A percentile compares a stretch with the other conserved stretches of the same genome.
Evolutionary conservation across 2,113 vertebrate genomes (phyloP).

Genomic region (Colaptes auratus): DNA sequence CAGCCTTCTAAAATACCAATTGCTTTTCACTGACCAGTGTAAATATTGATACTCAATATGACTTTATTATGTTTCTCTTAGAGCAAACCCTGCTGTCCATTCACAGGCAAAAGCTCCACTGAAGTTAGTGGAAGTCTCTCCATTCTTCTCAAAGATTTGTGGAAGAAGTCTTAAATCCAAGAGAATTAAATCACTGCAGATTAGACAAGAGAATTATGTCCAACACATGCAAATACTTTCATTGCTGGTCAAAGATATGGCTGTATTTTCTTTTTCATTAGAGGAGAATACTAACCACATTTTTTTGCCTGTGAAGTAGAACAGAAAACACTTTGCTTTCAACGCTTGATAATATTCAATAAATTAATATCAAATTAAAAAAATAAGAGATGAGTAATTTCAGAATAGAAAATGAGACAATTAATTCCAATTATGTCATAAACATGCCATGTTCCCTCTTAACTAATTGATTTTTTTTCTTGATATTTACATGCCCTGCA

Average conservation of each 20-base stretch:
- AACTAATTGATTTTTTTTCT: background rate
- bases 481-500: background rate
- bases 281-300: background rate
- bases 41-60: slow-evolving; percentile 3
- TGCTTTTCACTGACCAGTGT: background rate
- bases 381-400: background rate
- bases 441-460: background rate
- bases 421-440: slow-evolving; percentile 8
- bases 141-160: background rate
- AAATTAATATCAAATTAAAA: background rate
- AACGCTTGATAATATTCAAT: background rate
- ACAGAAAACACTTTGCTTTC: background rate
- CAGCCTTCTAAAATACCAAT: background rate
- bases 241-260: background rate
- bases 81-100: background rate
- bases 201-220: background rate
- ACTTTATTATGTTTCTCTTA: background rate
- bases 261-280: background rate
- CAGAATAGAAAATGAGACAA: background rate
- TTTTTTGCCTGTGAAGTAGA: background rate
- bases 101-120: background rate
- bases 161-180: background rate
- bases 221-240: background rate
- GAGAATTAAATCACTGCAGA: background rate
- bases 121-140: background rate